These are phyloP conservation scores for Calliphora vomitoria DNA, from an alignment of 2,888 invertebrate species.

Conservation along the genomic window DNA sequence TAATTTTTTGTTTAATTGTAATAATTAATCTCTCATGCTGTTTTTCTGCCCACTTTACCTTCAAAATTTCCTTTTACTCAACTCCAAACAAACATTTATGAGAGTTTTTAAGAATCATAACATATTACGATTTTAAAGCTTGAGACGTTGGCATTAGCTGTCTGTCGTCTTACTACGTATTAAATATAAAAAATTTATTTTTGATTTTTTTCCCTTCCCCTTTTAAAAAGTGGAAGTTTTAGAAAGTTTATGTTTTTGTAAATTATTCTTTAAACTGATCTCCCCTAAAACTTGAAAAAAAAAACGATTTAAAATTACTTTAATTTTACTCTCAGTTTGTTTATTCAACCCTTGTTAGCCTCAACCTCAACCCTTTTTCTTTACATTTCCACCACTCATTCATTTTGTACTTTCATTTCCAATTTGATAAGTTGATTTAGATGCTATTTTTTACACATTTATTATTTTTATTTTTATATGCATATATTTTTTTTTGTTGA, in stretches of 20 bases:
- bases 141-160: no score
- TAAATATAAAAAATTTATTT: neutral
- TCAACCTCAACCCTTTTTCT: neutral
- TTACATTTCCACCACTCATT: neutral
- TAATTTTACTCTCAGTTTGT: neutral
- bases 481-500: constrained; percentile 27
- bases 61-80: no score
- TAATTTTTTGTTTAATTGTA: constrained; percentile 13
- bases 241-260: constrained; percentile 22
- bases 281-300: neutral
- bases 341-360: neutral
- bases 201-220: neutral
- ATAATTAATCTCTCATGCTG: no score
- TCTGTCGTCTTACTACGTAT: neutral
- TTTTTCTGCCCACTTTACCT: neutral
- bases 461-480: constrained; percentile 29
- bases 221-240: neutral
- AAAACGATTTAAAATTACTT: neutral
- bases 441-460: constrained; percentile 51
- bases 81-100: no score
- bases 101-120: neutral
- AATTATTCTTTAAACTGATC: constrained; percentile 45
- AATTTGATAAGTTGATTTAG: constrained; percentile 44
- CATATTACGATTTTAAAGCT: neutral
- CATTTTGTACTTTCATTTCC: constrained; percentile 4